Percentiles rank a stretch among this genome's conserved stretches.
Conservation (phyloP, 2,113 vertebrate species). For the Quiscalus mexicanus region DNA sequence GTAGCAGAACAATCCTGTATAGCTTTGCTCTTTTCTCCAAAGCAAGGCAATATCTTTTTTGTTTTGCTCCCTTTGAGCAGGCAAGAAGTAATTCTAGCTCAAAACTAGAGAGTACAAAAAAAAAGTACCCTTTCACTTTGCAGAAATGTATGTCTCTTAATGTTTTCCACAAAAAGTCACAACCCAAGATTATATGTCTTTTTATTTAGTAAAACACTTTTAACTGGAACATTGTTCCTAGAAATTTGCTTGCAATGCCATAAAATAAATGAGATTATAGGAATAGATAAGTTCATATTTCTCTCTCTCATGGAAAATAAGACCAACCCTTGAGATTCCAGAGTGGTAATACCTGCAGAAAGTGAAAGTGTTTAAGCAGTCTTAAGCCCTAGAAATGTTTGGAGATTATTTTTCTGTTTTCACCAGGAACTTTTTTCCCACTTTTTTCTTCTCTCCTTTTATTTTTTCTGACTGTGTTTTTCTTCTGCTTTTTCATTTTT, state of each 20-base stretch:
- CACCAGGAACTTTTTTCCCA: background rate
- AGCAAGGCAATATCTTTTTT: background rate
- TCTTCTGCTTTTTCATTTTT: background rate
- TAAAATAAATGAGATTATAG: background rate
- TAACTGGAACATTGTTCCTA: background rate
- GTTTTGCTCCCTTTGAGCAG: background rate
- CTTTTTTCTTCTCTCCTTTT: background rate
- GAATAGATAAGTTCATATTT: background rate
- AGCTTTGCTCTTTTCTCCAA: background rate
- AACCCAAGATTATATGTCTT: background rate
- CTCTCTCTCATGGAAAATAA: background rate
- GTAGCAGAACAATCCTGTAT: background rate
- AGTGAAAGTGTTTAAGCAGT: background rate
- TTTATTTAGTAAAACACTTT: background rate
- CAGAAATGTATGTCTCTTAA: background rate
- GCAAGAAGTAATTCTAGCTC: background rate
- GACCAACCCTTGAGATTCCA: background rate
- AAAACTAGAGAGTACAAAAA: background rate
- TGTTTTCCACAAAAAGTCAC: background rate
- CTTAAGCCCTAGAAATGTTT: background rate
- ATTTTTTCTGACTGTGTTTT: background rate
- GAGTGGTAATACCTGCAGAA: background rate
- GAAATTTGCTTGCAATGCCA: background rate
- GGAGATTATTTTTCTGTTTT: background rate
- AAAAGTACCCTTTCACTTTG: background rate